Conservation (phyloP, 1,140 invertebrate species). For the Palaemon carinicauda region DNA sequence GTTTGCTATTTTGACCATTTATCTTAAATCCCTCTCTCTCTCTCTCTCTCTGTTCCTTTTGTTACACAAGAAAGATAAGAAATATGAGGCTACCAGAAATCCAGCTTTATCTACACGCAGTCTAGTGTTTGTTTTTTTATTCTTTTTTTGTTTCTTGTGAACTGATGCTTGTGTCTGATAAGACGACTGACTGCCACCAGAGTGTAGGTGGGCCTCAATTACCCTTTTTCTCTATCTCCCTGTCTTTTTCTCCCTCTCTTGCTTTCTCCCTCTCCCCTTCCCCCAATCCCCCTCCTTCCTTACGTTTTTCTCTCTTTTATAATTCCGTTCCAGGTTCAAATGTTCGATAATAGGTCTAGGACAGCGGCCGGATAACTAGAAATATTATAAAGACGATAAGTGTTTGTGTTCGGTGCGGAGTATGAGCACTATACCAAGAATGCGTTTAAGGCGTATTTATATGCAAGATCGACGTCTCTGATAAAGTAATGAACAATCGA, state of each 20-base stretch:
- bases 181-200: too few species aligned
- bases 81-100: too few species aligned
- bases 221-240: neutral
- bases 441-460: constrained; percentile 31
- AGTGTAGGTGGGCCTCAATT: too few species aligned
- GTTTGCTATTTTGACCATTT: too few species aligned
- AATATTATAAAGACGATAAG: neutral
- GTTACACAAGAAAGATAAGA: too few species aligned
- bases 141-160: neutral
- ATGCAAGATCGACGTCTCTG: constrained; percentile 16
- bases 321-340: neutral
- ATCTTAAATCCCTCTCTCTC: too few species aligned
- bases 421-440: constrained; percentile 10
- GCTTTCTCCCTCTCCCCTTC: neutral
- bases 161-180: neutral
- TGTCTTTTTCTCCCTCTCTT: neutral
- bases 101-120: too few species aligned
- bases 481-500: constrained; percentile 31
- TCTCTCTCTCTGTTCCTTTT: too few species aligned
- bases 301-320: neutral
- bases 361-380: neutral
- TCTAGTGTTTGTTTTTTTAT: too few species aligned
- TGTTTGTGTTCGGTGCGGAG: neutral
- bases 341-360: too few species aligned
- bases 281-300: neutral